phyloP scores from a whole-genome alignment of 2,888 invertebrate genomes.

The Drosophila borborema region DNA sequence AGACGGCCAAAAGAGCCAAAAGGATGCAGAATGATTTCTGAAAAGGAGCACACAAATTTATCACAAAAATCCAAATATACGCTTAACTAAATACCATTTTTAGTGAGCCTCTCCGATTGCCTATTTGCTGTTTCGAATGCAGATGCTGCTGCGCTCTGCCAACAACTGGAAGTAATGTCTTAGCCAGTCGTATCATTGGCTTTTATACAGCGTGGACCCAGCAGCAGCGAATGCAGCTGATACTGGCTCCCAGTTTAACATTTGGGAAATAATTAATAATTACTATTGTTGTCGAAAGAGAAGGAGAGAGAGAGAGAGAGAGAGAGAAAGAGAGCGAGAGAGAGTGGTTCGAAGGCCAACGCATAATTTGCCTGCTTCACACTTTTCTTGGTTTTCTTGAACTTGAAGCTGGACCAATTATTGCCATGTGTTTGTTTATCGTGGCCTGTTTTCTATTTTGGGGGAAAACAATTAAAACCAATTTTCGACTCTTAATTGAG shows the following conservation, averaged over 20 bases:
- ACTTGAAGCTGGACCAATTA: conserved; percentile 68
- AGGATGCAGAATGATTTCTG: conserved; percentile 61
- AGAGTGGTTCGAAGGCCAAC: conserved; percentile 49
- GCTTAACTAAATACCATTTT: conserved; percentile 49
- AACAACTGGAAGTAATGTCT: conserved; percentile 61
- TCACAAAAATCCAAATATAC: too few relatives aligned
- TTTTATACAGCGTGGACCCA: conserved; percentile 60
- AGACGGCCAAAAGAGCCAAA: conserved; percentile 49
- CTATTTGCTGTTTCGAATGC: conserved; percentile 10
- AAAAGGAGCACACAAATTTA: neutral
- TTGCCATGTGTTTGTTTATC: conserved; percentile 21
- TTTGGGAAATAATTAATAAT: conserved; percentile 60
- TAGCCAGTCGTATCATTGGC: conserved; percentile 39
- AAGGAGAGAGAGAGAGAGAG: neutral
- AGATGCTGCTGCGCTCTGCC: conserved; percentile 54
- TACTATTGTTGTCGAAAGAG: conserved; percentile 15
- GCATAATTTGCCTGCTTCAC: conserved; percentile 68
- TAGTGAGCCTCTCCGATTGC: neutral
- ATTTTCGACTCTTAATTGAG: conserved; percentile 55
- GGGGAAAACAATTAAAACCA: conserved; percentile 55
- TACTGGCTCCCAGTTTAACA: conserved; percentile 17
- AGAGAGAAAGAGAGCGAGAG: neutral
- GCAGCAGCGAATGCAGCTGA: conserved; percentile 9
- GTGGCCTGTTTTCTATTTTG: conserved; percentile 18
- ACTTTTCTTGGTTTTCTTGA: conserved; percentile 76